Evolutionary conservation across 2,797 vertebrate species (phyloP).

Genomic region (Setipinna tenuifilis): DNA sequence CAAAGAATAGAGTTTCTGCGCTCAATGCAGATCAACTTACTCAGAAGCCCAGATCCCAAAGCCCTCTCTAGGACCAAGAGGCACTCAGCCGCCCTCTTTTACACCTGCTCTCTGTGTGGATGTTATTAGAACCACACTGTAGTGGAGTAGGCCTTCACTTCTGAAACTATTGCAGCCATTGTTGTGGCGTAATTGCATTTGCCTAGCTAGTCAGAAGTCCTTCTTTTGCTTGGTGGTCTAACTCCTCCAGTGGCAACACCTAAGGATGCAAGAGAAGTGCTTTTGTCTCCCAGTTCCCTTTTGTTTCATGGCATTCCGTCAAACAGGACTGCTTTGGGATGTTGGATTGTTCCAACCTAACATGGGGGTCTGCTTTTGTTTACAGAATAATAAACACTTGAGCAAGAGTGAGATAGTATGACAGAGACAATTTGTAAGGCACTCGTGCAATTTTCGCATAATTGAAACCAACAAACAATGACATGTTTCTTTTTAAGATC

Average conservation of each 20-base stretch:
- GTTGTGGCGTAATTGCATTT: slow-evolving; percentile 54
- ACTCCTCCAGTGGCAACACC: slow-evolving; percentile 50
- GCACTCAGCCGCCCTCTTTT: slow-evolving; percentile 33
- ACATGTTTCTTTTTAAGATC: neutral
- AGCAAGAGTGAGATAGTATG: slow-evolving; percentile 12
- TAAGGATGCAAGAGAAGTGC: slow-evolving; percentile 51
- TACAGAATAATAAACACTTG: slow-evolving; percentile 43
- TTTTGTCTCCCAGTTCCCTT: slow-evolving; percentile 46
- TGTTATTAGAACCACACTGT: slow-evolving; percentile 44
- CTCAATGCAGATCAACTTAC: neutral
- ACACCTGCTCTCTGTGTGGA: slow-evolving; percentile 50
- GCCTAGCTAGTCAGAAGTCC: slow-evolving; percentile 50
- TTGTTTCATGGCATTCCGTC: slow-evolving; percentile 52
- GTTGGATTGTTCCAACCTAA: slow-evolving; percentile 38
- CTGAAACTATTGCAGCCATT: slow-evolving; percentile 50
- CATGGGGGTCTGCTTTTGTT: slow-evolving; percentile 45
- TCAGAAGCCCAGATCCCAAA: neutral
- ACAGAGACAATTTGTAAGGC: slow-evolving; percentile 19
- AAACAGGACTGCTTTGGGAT: slow-evolving; percentile 49
- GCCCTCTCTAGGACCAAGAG: neutral
- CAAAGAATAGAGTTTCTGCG: neutral
- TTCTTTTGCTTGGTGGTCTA: slow-evolving; percentile 56
- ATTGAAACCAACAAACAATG: neutral
- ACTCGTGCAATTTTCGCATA: slow-evolving; percentile 22
- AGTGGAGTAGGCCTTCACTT: slow-evolving; percentile 37